Percentiles rank a stretch among this genome's conserved stretches.
These are phyloP conservation scores for Mionectes macconnelli DNA, from an alignment of 2,113 vertebrate species.

Conservation along the genomic window DNA sequence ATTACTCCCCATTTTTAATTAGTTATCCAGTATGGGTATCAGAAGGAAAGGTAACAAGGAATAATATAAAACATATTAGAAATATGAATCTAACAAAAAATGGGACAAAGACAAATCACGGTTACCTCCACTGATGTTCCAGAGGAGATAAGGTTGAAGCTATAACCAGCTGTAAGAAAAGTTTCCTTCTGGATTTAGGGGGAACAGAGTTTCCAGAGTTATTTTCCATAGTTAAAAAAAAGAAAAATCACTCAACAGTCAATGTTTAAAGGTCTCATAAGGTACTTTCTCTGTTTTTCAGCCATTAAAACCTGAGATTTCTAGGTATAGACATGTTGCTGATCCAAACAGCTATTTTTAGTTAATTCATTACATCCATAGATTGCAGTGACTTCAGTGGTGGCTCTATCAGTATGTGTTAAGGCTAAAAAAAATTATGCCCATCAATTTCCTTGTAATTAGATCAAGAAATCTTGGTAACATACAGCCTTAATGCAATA, in stretches of 20 bases:
- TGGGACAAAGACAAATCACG: neutral
- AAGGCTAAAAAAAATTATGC: neutral
- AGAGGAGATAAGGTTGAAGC: neutral
- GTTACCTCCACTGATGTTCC: neutral
- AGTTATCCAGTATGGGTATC: neutral
- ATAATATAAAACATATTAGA: neutral
- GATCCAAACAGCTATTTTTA: neutral
- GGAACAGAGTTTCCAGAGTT: neutral
- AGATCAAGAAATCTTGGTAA: neutral
- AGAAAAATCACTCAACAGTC: neutral
- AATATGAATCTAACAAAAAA: neutral
- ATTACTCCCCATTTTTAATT: neutral
- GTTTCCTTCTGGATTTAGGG: neutral
- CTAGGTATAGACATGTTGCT: neutral
- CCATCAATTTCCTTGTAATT: neutral
- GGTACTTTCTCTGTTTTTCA: neutral
- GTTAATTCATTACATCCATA: neutral
- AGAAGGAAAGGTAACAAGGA: neutral
- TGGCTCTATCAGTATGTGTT: neutral
- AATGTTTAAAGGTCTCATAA: neutral
- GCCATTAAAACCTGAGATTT: neutral
- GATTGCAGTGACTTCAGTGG: neutral
- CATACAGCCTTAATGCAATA: neutral
- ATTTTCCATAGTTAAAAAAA: neutral
- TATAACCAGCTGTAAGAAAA: neutral